Percentiles rank a stretch among this genome's conserved stretches.
These are phyloP conservation scores for Netelia inedita DNA, from an alignment of 2,888 invertebrate species.

Conservation along the genomic window DNA sequence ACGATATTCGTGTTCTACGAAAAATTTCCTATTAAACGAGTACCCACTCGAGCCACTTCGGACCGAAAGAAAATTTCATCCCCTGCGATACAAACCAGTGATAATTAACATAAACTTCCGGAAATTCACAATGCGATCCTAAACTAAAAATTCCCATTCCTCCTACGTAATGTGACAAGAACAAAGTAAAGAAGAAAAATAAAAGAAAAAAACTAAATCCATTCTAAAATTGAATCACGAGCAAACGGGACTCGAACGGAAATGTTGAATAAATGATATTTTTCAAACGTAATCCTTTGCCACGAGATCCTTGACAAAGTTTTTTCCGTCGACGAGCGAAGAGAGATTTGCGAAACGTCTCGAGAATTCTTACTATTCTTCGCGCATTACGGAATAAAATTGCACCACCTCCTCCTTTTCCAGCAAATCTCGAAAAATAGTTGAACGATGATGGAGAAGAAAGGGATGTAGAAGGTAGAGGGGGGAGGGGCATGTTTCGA, in stretches of 20 bases:
- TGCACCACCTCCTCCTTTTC: neutral
- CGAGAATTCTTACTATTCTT: constrained; percentile 3
- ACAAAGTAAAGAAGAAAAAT: neutral
- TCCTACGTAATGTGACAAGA: too few species aligned
- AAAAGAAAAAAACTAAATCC: neutral
- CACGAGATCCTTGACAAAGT: neutral
- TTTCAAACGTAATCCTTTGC: neutral
- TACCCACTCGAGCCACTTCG: too few species aligned
- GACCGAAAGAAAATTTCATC: too few species aligned
- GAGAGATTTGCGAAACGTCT: constrained; percentile 8
- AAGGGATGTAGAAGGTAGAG: too few species aligned
- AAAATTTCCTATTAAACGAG: too few species aligned
- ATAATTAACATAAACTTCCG: too few species aligned
- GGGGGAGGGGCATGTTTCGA: constrained; percentile 13
- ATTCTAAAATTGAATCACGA: neutral
- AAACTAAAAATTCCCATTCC: too few species aligned
- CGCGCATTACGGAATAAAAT: constrained; percentile 7
- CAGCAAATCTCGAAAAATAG: neutral
- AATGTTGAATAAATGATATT: neutral
- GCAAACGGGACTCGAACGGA: neutral
- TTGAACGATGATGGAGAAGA: neutral
- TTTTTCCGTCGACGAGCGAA: neutral
- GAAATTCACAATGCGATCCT: too few species aligned
- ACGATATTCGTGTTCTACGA: too few species aligned
- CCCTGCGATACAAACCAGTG: too few species aligned